Percentiles rank a stretch among this genome's conserved stretches.
phyloP scores from a whole-genome alignment of 2,888 invertebrate species.

The Dermolepida albohirtum region DNA sequence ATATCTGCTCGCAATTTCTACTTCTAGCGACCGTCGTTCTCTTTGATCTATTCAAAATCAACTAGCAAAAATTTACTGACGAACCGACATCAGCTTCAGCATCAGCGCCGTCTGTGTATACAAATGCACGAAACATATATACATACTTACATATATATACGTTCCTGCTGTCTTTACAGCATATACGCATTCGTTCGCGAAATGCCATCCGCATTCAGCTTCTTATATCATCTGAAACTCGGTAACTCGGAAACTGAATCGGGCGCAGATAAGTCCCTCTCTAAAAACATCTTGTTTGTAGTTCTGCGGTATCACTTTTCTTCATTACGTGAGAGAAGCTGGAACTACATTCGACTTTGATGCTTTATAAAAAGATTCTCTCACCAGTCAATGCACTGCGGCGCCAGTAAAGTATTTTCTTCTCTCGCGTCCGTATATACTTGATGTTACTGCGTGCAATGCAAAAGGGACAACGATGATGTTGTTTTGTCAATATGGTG shows the following conservation, averaged over 20 bases:
- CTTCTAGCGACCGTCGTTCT: slow-evolving; percentile 3
- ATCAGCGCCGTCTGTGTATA: too few relatives aligned
- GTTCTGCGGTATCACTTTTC: slow-evolving; percentile 28
- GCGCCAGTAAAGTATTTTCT: too few relatives aligned
- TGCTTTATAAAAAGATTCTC: slow-evolving; percentile 27
- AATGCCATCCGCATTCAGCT: too few relatives aligned
- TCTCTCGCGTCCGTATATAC: too few relatives aligned
- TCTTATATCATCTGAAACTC: too few relatives aligned
- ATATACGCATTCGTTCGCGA: too few relatives aligned
- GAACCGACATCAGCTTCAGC: too few relatives aligned
- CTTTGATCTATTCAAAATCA: slow-evolving; percentile 40
- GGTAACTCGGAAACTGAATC: too few relatives aligned
- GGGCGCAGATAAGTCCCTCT: not conserved
- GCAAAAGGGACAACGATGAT: too few relatives aligned
- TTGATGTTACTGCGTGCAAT: too few relatives aligned
- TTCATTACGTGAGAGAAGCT: slow-evolving; percentile 13
- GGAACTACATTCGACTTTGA: slow-evolving; percentile 23
- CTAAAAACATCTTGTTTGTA: slow-evolving; percentile 25
- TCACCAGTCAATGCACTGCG: not conserved
- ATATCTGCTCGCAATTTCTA: slow-evolving; percentile 13
- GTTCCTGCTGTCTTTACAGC: too few relatives aligned
- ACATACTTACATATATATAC: not conserved
- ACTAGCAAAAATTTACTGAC: slow-evolving; percentile 17
- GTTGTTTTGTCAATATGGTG: too few relatives aligned
- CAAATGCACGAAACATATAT: not conserved